Conservation (phyloP, 2,113 vertebrate genomes). For the Clarias gariepinus region DNA sequence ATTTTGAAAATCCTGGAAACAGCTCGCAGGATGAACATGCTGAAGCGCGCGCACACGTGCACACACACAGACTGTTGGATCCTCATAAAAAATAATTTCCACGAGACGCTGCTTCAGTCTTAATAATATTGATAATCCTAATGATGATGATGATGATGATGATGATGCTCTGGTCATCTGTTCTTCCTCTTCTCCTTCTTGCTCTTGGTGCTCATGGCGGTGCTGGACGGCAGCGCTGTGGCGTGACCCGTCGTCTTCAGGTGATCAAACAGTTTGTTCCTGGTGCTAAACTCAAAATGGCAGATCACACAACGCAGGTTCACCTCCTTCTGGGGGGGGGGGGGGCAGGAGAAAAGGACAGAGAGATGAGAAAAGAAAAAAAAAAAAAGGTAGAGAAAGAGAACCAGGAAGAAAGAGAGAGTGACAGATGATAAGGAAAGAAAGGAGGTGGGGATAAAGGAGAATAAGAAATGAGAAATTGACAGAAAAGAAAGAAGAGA, state of each 20-base stretch:
- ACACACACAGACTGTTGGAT: background rate
- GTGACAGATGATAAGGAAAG: no score
- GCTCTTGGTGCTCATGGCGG: constrained; percentile 63
- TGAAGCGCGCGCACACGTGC: background rate
- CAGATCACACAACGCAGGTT: constrained; percentile 83
- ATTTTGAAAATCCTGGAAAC: background rate
- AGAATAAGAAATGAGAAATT: background rate
- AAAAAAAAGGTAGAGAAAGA: no score
- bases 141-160: background rate
- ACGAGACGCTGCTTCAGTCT: constrained; percentile 6
- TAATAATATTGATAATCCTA: background rate
- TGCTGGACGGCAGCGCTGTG: constrained; percentile 66
- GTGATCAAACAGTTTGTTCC: constrained; percentile 95
- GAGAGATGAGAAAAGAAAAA: background rate
- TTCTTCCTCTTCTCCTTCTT: constrained; percentile 88
- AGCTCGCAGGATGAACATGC: background rate
- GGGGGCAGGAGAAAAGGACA: background rate
- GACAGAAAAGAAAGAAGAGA: background rate
- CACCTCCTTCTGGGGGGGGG: constrained; percentile 71
- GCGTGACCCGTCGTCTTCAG: constrained; percentile 88
- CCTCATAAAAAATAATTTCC: background rate
- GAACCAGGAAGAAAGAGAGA: background rate
- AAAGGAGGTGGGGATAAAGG: no score
- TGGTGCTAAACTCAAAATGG: constrained; percentile 80
- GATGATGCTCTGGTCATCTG: constrained; percentile 64